phyloP scores from a whole-genome alignment of 2,113 vertebrate genomes.

The Egretta garzetta region DNA sequence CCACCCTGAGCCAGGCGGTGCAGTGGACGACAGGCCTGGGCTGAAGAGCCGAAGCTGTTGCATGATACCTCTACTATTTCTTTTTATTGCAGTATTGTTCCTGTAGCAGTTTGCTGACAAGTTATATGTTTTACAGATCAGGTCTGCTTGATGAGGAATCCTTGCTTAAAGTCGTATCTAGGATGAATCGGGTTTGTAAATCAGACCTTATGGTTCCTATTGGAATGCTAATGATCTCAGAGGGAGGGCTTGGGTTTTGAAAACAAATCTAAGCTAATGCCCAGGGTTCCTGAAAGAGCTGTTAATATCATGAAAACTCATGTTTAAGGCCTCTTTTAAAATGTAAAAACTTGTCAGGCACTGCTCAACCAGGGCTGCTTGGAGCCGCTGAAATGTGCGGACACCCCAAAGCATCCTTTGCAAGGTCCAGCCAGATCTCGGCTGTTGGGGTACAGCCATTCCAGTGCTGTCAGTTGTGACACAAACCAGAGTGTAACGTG shows the following conservation, averaged over 20 bases:
- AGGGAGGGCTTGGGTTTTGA: conserved; percentile 32
- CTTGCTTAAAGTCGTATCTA: not conserved
- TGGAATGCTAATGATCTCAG: conserved; percentile 17
- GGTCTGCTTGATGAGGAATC: conserved; percentile 19
- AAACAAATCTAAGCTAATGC: conserved; percentile 12
- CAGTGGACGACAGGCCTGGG: not conserved
- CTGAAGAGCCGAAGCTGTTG: not conserved
- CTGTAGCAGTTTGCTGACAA: not conserved
- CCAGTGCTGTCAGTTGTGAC: not conserved
- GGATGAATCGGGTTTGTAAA: not conserved
- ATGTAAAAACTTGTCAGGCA: not conserved
- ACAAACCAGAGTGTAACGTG: not conserved
- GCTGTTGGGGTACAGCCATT: not conserved
- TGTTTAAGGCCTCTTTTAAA: not conserved
- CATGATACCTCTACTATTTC: not conserved
- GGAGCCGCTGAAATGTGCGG: not conserved
- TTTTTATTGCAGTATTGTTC: not conserved
- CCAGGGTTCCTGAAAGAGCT: not conserved
- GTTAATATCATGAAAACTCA: conserved; percentile 11
- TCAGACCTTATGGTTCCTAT: not conserved
- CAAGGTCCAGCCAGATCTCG: not conserved
- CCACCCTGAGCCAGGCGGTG: not conserved
- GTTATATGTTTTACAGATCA: conserved; percentile 7
- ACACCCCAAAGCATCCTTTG: not conserved
- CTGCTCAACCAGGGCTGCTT: not conserved